Conservation (phyloP, 2,888 invertebrate species). For the Hofmannophila pseudospretella region DNA sequence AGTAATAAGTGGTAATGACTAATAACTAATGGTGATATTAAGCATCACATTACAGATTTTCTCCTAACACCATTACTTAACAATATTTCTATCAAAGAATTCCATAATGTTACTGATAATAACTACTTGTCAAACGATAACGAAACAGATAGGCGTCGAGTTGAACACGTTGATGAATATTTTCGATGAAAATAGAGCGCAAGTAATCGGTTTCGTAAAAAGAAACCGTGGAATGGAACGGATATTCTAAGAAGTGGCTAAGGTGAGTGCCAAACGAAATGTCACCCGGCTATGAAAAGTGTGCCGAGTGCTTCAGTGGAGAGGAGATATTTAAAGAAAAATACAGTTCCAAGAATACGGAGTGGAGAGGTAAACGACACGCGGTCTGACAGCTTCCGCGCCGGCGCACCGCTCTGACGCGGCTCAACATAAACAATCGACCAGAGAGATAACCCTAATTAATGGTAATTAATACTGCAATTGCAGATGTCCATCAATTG, state of each 20-base stretch:
- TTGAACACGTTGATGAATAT: not conserved
- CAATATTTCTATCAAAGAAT: no score
- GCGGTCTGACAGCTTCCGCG: conserved; percentile 10
- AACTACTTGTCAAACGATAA: not conserved
- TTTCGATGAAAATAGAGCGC: not conserved
- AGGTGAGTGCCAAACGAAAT: conserved; percentile 32
- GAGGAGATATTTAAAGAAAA: conserved; percentile 31
- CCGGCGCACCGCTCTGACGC: conserved; percentile 1
- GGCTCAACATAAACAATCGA: not conserved
- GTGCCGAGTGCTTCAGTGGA: conserved; percentile 9
- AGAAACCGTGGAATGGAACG: not conserved
- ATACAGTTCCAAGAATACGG: conserved; percentile 34
- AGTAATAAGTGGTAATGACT: no score
- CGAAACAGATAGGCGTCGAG: not conserved
- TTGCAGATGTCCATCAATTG: no score
- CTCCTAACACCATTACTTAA: no score
- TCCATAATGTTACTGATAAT: not conserved
- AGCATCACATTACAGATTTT: no score
- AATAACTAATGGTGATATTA: no score
- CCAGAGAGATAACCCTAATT: not conserved
- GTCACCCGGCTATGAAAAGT: conserved; percentile 24
- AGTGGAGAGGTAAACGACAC: conserved; percentile 38
- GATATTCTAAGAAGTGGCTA: conserved; percentile 6
- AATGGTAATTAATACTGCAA: no score
- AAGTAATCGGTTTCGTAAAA: not conserved